phyloP scores from a whole-genome alignment of 1,140 invertebrate species.

The Hylyphantes graminicola region DNA sequence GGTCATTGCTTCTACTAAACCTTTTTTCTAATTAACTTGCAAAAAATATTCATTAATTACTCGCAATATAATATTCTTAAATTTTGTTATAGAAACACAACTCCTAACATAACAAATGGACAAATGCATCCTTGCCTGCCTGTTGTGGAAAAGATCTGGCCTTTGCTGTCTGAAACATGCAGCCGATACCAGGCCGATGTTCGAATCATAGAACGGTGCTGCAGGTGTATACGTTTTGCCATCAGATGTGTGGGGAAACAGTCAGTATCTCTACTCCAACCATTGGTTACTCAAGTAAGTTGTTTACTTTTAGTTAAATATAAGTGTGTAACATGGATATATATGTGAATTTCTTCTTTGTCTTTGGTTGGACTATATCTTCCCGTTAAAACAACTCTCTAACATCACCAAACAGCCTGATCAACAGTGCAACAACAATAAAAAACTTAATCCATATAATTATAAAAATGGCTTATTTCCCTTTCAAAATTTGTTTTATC shows the following conservation, averaged over 20 bases:
- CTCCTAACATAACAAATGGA: constrained; percentile 73
- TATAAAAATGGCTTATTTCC: too few relatives aligned
- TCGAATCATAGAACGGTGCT: constrained; percentile 90
- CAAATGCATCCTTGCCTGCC: constrained; percentile 82
- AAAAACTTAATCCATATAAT: too few relatives aligned
- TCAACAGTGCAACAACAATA: too few relatives aligned
- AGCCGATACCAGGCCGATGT: constrained; percentile 82
- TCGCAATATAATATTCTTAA: not conserved
- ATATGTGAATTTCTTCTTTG: not conserved
- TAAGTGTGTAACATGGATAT: not conserved
- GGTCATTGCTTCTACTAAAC: not conserved
- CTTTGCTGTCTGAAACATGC: constrained; percentile 82
- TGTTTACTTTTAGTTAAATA: not conserved
- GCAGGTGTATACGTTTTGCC: constrained; percentile 88
- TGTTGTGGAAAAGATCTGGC: constrained; percentile 87
- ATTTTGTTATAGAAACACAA: constrained; percentile 74
- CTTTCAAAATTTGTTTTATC: too few relatives aligned
- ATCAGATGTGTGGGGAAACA: constrained; percentile 86
- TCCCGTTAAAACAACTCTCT: too few relatives aligned
- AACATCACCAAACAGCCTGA: too few relatives aligned
- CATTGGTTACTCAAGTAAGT: constrained; percentile 80
- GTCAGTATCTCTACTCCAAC: constrained; percentile 80
- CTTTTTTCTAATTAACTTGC: too few relatives aligned
- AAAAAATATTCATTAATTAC: too few relatives aligned
- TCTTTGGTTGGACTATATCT: not conserved